Evolutionary conservation across 35 echinoderm and acorn worm species (phyloP).

Genomic region (Eucidaris tribuloides): DNA sequence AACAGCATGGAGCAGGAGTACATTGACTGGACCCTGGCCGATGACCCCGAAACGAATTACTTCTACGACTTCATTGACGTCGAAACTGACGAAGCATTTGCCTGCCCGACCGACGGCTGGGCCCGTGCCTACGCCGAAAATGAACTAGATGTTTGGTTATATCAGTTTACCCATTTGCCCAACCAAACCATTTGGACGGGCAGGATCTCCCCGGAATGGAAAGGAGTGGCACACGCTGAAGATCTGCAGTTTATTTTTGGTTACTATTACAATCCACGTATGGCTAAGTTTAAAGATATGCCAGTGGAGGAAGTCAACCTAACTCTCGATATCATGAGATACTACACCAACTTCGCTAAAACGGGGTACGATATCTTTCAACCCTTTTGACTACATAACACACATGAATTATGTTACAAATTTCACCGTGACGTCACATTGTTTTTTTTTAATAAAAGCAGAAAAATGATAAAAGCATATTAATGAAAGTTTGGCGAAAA

Average conservation of each 20-base stretch:
- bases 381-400: no score
- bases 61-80: conserved; percentile 35
- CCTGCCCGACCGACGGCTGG: conserved; percentile 56
- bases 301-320: conserved; percentile 44
- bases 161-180: conserved; percentile 67
- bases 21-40: conserved; percentile 55
- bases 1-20: conserved; percentile 62
- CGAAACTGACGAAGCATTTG: conserved; percentile 53
- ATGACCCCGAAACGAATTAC: conserved; percentile 58
- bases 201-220: background rate
- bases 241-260: conserved; percentile 74
- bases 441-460: no score
- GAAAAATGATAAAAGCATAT: no score
- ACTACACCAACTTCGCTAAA: conserved; percentile 78
- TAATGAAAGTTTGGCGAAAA: no score
- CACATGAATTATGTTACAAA: no score
- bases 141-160: conserved; percentile 48
- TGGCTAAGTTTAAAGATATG: background rate
- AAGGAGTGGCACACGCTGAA: conserved; percentile 50
- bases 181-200: background rate
- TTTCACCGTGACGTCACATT: no score
- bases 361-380: conserved; percentile 59
- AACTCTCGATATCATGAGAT: conserved; percentile 57
- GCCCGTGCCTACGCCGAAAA: conserved; percentile 5
- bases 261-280: background rate